phyloP scores from a whole-genome alignment of 2,888 invertebrate species.

The Serripes groenlandicus region DNA sequence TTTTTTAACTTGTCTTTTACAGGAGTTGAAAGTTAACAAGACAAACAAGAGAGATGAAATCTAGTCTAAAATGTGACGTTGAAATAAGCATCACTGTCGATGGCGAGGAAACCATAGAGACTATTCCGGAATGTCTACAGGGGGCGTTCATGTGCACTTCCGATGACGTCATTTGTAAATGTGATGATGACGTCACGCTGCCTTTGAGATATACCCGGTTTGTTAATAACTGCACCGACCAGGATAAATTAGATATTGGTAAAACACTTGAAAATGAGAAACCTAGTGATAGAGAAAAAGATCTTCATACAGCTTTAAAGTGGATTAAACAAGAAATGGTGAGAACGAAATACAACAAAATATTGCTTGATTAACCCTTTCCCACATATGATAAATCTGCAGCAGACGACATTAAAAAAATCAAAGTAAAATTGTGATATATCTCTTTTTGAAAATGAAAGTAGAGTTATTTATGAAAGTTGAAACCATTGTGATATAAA shows the following conservation, averaged over 20 bases:
- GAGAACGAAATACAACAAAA: too few species aligned
- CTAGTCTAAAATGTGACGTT: conserved; percentile 63
- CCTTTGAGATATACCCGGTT: conserved; percentile 64
- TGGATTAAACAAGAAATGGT: conserved; percentile 83
- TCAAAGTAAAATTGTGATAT: too few species aligned
- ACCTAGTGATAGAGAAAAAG: conserved; percentile 70
- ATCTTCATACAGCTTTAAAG: conserved; percentile 74
- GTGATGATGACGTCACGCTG: conserved; percentile 56
- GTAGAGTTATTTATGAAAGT: too few species aligned
- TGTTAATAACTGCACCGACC: conserved; percentile 45
- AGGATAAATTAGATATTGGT: conserved; percentile 42
- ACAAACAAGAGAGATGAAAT: conserved; percentile 59
- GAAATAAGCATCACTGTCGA: conserved; percentile 66
- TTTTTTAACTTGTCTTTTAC: too few species aligned
- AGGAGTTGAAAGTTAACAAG: too few species aligned
- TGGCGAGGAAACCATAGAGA: conserved; percentile 55
- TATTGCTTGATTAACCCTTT: too few species aligned
- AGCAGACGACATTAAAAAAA: too few species aligned
- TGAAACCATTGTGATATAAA: not conserved
- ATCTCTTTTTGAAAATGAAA: too few species aligned
- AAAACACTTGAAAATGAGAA: conserved; percentile 31
- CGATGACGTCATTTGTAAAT: conserved; percentile 18
- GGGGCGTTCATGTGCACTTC: conserved; percentile 50
- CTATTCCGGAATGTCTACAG: conserved; percentile 65
- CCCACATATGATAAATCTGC: too few species aligned